Evolutionary conservation across 2,113 vertebrate genomes (phyloP).

Genomic region (Laticauda colubrina): DNA sequence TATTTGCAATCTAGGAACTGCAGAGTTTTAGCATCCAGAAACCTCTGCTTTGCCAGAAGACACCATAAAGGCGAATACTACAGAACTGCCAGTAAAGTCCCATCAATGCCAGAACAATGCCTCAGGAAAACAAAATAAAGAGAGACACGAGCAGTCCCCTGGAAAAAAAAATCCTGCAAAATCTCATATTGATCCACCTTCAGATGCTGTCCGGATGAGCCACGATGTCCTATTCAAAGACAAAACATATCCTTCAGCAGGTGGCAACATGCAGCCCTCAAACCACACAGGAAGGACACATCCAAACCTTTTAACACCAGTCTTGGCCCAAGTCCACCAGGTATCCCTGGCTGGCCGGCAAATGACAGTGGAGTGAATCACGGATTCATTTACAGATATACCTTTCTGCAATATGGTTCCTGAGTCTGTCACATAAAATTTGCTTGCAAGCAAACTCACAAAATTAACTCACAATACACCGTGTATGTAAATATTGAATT

Average conservation of each 20-base stretch:
- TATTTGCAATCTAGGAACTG: slow-evolving; percentile 3
- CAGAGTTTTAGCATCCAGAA: neutral
- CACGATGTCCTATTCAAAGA: neutral
- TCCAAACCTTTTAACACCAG: neutral
- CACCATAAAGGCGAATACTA: neutral
- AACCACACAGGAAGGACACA: neutral
- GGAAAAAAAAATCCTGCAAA: neutral
- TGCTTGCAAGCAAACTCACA: too few species aligned
- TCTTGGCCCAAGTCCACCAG: neutral
- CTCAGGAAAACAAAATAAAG: neutral
- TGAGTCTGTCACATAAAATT: too few species aligned
- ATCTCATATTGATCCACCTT: neutral
- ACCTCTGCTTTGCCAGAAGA: neutral
- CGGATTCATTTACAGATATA: too few species aligned
- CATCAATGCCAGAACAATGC: neutral
- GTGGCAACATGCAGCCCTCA: neutral
- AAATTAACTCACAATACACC: too few species aligned
- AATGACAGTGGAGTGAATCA: neutral
- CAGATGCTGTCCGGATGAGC: neutral
- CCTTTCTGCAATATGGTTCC: too few species aligned
- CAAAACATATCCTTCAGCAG: neutral
- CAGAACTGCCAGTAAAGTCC: neutral
- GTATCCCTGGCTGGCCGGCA: neutral
- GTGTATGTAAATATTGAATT: too few species aligned
- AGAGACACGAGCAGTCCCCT: neutral